A percentile compares a stretch with the other conserved stretches of the same genome.
phyloP scores from a whole-genome alignment of 1,140 invertebrate genomes.

The Atopsyche davidsoni region DNA sequence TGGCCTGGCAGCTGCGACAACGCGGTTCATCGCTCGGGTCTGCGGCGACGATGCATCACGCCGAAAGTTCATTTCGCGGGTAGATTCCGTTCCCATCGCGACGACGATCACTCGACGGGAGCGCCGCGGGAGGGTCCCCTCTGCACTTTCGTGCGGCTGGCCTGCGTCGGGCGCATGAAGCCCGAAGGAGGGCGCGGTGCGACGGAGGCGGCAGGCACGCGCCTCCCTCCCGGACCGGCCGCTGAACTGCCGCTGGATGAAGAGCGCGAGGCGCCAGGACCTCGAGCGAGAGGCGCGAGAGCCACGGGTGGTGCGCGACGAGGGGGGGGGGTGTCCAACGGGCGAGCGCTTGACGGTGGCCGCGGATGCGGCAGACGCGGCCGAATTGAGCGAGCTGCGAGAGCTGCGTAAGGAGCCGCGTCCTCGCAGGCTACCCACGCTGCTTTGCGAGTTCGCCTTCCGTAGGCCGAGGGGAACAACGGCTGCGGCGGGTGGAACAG shows the following conservation, averaged over 20 bases:
- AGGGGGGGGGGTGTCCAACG: conserved; percentile 42
- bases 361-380: conserved; percentile 73
- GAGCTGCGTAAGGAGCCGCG: conserved; percentile 73
- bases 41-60: no score
- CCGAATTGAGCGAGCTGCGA: conserved; percentile 73
- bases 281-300: conserved; percentile 35
- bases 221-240: conserved; percentile 49
- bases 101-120: conserved; percentile 21
- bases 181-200: conserved; percentile 36
- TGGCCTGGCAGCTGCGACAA: no score
- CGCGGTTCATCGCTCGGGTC: no score
- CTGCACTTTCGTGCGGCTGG: conserved; percentile 33
- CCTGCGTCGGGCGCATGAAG: conserved; percentile 54
- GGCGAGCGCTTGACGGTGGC: conserved; percentile 51
- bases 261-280: conserved; percentile 34
- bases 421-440: conserved; percentile 27
- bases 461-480: conserved; percentile 26
- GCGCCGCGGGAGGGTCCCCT: conserved; percentile 14
- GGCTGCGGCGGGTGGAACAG: conserved; percentile 38
- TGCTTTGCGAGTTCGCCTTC: conserved; percentile 28
- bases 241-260: conserved; percentile 38
- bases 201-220: conserved; percentile 42
- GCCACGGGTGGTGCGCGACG: conserved; percentile 39
- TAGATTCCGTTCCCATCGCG: no score
- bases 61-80: no score